Evolutionary conservation across 2,888 invertebrate species (phyloP).

Genomic region (Linnaemya vulpina): DNA sequence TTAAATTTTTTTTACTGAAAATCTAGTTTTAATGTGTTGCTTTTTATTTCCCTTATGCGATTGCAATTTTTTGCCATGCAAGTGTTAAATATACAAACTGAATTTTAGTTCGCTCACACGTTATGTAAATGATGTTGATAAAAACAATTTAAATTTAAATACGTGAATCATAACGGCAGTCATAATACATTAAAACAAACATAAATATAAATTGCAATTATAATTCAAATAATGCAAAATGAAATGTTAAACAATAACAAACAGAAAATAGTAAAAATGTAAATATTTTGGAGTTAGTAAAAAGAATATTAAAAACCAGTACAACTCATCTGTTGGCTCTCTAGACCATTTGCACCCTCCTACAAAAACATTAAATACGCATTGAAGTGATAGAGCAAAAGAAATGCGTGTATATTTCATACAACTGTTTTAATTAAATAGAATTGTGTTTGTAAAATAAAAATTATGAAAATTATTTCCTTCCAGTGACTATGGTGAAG

Average conservation of each 20-base stretch:
- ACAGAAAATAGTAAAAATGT: conserved; percentile 53
- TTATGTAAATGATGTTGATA: background rate
- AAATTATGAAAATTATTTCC: too few species aligned
- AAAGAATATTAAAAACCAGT: conserved; percentile 35
- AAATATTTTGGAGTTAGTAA: conserved; percentile 52
- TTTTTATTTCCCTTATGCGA: too few species aligned
- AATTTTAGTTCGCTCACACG: background rate
- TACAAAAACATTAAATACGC: background rate
- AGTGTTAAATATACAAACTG: too few species aligned
- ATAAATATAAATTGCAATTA: conserved; percentile 67
- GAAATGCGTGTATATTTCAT: too few species aligned
- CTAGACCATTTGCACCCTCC: conserved; percentile 3
- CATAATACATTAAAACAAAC: conserved; percentile 63
- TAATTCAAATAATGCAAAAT: conserved; percentile 57
- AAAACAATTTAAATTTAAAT: conserved; percentile 54
- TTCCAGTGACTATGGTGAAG: too few species aligned
- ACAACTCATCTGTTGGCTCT: background rate
- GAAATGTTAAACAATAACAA: conserved; percentile 38
- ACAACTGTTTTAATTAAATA: too few species aligned
- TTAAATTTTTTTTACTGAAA: too few species aligned
- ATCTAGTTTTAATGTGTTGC: too few species aligned
- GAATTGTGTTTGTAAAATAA: too few species aligned
- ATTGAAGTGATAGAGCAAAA: background rate
- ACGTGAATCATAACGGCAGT: conserved; percentile 55
- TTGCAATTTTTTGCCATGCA: too few species aligned